Base-by-base conservation (phyloP, 2,888 invertebrate genomes). In the Harpalus rufipes region DNA sequence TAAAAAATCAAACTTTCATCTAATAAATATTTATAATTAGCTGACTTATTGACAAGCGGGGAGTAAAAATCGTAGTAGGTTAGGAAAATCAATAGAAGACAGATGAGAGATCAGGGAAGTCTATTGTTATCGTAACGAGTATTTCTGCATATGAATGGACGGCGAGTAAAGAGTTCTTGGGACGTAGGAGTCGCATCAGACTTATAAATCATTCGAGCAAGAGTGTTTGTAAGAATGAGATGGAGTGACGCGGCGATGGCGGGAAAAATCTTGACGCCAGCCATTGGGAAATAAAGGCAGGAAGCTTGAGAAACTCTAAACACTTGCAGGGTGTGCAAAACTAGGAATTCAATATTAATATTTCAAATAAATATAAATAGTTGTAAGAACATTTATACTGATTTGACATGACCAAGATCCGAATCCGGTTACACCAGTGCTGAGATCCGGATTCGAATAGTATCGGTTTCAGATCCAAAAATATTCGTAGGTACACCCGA, bases 101-200 rank as follows among this genome's bases (percentile, higher is more conserved):
- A 18, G 51, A 76, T 80, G 21, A 61, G 16, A 44, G 65, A 81
- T 61, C 63, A 65, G 41, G 21, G 58, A 32, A 16, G 56, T 56
- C 56, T 85, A 86, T 86, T 86, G 86, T 85, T 84, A 85, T 85
- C 80, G 82, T 86, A 86, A 86, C 85, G 83, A 85, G 85, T 86
- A 86, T 86, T 86, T 86, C 85, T 86, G 86, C 85, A 85, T 86
- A 86, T 86, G 86, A 86, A 86, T 86, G 78, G 86, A 25, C 56
- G 16, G 68, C 68, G 68, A 72, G 58, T 72, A 58, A 72, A 44
- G 61, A 63, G 21, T 81, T 41, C 63, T 18, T 25, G 63, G 65
- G 7, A 51, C 81, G 81, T 81, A 58, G 81, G 81, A 68, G 81
- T 81, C 21, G 51, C 56, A 56, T 39, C 78, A 79, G 21, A 39